These are phyloP conservation scores for Apotomis betuletana DNA, from an alignment of 2,888 invertebrate genomes.

Conservation along the genomic window DNA sequence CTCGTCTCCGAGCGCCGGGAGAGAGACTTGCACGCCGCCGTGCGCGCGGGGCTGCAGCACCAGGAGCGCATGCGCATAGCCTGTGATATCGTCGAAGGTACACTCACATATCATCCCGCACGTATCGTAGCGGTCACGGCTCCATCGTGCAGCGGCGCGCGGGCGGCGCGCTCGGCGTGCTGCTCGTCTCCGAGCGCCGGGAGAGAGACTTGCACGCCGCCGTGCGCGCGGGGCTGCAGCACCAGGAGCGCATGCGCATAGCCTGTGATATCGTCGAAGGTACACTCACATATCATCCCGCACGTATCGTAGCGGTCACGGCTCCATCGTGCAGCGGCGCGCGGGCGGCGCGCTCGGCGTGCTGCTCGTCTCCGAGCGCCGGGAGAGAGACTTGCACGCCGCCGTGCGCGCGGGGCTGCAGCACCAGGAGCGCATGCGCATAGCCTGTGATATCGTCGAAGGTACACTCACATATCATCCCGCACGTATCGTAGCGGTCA, in stretches of 20 bases:
- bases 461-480: slow-evolving; percentile 60
- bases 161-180: slow-evolving; percentile 88
- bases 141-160: slow-evolving; percentile 91
- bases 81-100: slow-evolving; percentile 91
- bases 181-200: slow-evolving; percentile 90
- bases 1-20: slow-evolving; percentile 90
- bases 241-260: slow-evolving; percentile 86
- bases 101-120: too few species aligned
- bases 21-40: slow-evolving; percentile 91
- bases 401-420: slow-evolving; percentile 87
- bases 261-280: slow-evolving; percentile 92
- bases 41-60: slow-evolving; percentile 87
- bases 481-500: slow-evolving; percentile 74
- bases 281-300: slow-evolving; percentile 39
- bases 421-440: slow-evolving; percentile 85
- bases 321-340: slow-evolving; percentile 92
- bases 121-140: slow-evolving; percentile 84
- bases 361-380: slow-evolving; percentile 90
- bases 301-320: slow-evolving; percentile 81
- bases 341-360: slow-evolving; percentile 89
- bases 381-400: slow-evolving; percentile 90
- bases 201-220: slow-evolving; percentile 91
- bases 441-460: slow-evolving; percentile 92
- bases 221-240: slow-evolving; percentile 86
- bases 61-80: slow-evolving; percentile 86